Conservation (phyloP, 1,140 invertebrate species). For the Musca vetustissima region DNA sequence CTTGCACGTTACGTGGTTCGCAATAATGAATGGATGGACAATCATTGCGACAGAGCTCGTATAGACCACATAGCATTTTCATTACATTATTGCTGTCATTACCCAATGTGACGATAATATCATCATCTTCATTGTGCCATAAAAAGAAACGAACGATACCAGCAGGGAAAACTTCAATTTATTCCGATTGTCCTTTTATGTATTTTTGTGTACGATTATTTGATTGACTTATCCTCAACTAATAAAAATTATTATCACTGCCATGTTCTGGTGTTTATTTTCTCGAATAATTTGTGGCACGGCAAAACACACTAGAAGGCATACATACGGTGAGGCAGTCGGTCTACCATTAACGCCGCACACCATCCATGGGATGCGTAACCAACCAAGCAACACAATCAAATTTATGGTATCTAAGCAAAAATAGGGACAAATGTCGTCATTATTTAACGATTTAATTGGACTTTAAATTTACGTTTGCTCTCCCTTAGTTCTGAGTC, state of each 20-base stretch:
- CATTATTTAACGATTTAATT: slow-evolving; percentile 17
- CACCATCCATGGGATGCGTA: no score
- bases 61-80: no score
- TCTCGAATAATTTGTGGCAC: background rate
- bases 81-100: no score
- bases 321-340: no score
- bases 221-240: slow-evolving; percentile 12
- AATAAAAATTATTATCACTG: slow-evolving; percentile 8
- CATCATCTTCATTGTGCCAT: no score
- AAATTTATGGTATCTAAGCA: slow-evolving; percentile 4
- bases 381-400: background rate
- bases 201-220: slow-evolving; percentile 12
- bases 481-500: background rate
- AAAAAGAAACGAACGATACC: no score
- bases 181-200: background rate
- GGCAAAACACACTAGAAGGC: no score
- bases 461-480: slow-evolving; percentile 13
- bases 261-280: background rate
- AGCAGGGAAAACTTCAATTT: background rate
- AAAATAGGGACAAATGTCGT: background rate
- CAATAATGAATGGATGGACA: no score
- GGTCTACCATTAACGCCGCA: no score
- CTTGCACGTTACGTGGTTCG: no score
- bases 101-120: no score
- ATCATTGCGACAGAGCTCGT: no score